Evolutionary conservation across 2,113 vertebrate genomes (phyloP).

Genomic region (Ibidorhyncha struthersii): DNA sequence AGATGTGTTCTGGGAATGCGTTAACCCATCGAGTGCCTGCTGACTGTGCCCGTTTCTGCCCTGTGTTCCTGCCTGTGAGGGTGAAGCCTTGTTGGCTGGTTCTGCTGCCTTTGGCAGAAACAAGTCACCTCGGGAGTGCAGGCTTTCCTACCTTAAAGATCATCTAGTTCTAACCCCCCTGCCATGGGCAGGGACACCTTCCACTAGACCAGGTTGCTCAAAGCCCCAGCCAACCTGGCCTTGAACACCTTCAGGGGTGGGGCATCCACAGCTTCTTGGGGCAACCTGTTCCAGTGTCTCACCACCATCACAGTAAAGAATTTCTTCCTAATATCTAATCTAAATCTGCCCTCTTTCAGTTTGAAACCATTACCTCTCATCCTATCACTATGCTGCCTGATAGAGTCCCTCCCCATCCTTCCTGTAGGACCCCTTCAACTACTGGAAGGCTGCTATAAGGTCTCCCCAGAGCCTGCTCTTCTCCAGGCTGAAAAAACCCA

Average conservation of each 20-base stretch:
- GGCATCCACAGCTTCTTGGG: not conserved
- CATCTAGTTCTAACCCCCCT: not conserved
- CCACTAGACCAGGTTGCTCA: not conserved
- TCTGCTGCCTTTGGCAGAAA: not conserved
- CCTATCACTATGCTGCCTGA: not conserved
- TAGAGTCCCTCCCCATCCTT: not conserved
- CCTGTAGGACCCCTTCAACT: not conserved
- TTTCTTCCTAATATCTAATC: not conserved
- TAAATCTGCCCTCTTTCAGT: not conserved
- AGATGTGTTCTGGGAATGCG: not conserved
- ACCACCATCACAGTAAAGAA: not conserved
- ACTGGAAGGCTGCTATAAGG: not conserved
- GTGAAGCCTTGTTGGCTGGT: not conserved
- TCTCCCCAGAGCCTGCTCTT: not conserved
- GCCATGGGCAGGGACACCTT: not conserved
- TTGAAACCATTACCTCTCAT: not conserved
- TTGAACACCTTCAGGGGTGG: not conserved
- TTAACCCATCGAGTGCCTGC: not conserved
- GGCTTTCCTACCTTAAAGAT: not conserved
- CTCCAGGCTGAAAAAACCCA: not conserved
- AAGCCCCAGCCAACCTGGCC: not conserved
- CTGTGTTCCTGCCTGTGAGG: not conserved
- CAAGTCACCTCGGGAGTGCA: rapidly evolving
- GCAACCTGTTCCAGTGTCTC: not conserved
- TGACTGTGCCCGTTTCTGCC: not conserved